Base-by-base conservation (phyloP, 2,888 invertebrate genomes). In the Conomelus anceps region DNA sequence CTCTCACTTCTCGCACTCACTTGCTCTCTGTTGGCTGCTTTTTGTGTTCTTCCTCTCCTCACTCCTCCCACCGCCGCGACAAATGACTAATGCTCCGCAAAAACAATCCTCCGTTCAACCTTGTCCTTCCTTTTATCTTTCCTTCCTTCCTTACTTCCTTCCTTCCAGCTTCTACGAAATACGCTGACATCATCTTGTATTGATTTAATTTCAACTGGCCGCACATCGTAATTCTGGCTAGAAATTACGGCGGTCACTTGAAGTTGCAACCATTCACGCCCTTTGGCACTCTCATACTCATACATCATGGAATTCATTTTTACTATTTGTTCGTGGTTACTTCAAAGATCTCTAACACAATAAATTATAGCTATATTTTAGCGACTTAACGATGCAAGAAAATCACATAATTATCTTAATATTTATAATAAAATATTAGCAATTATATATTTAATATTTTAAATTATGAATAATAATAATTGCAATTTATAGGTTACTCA, bases 41-140 rank as follows among this genome's bases (percentile, higher is more conserved):
- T 22, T 92, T 91, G 92, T 92, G 92, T 92, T 92, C 92, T 91
- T 90, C 90, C 92, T 90, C 89, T 86, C 90, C 34, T 86, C 84
- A 22, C 26, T 22, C 26, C 23, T 26, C 88, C 88, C 88, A 22
- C n/a, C 22, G 23, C 34, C 85, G 29, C 85, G 88, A 88, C 88
- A 88, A 88, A 88, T 88, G 88, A 88, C 88, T 88, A 88, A 88
- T 88, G 85, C 85, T 34, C 24, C 88, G 29, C 88, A 88, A 88
- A 88, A 88, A 88, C 88, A 88, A 88, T 86, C 86, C 86, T 23
- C 86, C 86, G 86, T 29, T 86, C 86, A 86, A 86, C 86, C 86
- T 86, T 86, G 26, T 86, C 86, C 26, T 86, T 86, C 63, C 63
- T 63, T 63, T n/a, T 13, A 26, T 26, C 26, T 11, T 26, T 26